Evolutionary conservation across 2,113 vertebrate genomes (phyloP), one percentile per base, ranked within the genome.

Genomic region (Oriolus oriolus): DNA sequence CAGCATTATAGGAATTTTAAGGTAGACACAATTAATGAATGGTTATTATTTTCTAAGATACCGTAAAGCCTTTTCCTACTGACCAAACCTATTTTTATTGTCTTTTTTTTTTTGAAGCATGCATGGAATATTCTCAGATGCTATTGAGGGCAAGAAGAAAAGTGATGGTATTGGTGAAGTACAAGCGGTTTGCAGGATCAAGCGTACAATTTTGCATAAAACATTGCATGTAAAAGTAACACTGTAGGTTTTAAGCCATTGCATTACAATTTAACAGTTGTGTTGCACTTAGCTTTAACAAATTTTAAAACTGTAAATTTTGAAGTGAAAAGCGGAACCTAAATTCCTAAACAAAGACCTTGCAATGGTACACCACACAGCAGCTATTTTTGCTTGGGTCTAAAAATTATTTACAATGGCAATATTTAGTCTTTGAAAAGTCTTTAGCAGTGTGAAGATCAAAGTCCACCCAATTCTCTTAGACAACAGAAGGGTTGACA

Each of bases 351-450:
- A 98, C 98, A 98, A 99, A 99, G 98, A 99, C 97, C 97, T 99
- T 98, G 98, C 98, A 97, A 98, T 99, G 98, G 98, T 98, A 98
- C 98, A 99, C 97, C 98, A 99, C 98, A 98, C 98, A 98, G 97
- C 96, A 98, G 98, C 98, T 98, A 97, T 95, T 96, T 97, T 95
- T 97, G 98, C 92, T 98, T 98, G 98, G 98, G 94, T 98, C 98
- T 98, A 98, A 98, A 99, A 99, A 99, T 98, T 99, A 99, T 99
- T 98, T 99, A 99, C 99, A 99, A 95, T 97, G 98, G 98, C 98
- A 98, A 98, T 98, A 98, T 98, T 98, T 97, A 98, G 98, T 98
- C 97, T 99, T 98, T 98, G 98, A 98, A 98, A 98, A 98, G 98
- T 99, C 98, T 98, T 97, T 97, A 98, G 98, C 98, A 98, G 98